Percentiles rank a stretch among this genome's conserved stretches.
These are phyloP conservation scores for Aix galericulata DNA, from an alignment of 2,113 vertebrate species.

Conservation along the genomic window DNA sequence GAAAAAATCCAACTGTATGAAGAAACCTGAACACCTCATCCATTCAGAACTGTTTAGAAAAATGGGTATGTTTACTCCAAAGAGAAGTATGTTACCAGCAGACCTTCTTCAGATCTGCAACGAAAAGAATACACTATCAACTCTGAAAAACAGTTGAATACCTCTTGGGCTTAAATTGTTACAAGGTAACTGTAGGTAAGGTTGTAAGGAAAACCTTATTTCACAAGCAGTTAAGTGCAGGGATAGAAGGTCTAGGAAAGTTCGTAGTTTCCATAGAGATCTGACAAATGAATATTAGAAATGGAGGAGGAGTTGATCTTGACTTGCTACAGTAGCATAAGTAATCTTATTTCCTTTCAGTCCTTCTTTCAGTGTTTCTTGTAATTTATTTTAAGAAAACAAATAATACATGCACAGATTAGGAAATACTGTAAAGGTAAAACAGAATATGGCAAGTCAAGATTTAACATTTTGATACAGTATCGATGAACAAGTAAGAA, in stretches of 20 bases:
- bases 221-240: background rate
- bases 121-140: background rate
- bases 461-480: background rate
- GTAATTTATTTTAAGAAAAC: background rate
- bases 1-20: background rate
- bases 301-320: background rate
- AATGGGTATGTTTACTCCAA: background rate
- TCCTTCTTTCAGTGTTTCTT: background rate
- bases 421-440: background rate
- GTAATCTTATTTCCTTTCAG: background rate
- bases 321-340: background rate
- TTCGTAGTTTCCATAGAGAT: background rate
- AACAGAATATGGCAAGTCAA: background rate
- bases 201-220: background rate
- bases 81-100: background rate
- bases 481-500: background rate
- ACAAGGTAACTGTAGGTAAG: background rate
- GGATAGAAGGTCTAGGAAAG: background rate
- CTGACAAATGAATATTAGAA: background rate
- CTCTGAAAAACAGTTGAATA: background rate
- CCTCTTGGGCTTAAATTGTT: background rate
- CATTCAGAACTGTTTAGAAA: background rate
- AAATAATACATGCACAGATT: background rate
- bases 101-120: background rate
- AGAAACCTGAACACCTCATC: background rate